Percentiles rank a stretch among this genome's conserved stretches.
Evolutionary conservation across 2,797 vertebrate genomes (phyloP).

Genomic region (Hydrophis major): DNA sequence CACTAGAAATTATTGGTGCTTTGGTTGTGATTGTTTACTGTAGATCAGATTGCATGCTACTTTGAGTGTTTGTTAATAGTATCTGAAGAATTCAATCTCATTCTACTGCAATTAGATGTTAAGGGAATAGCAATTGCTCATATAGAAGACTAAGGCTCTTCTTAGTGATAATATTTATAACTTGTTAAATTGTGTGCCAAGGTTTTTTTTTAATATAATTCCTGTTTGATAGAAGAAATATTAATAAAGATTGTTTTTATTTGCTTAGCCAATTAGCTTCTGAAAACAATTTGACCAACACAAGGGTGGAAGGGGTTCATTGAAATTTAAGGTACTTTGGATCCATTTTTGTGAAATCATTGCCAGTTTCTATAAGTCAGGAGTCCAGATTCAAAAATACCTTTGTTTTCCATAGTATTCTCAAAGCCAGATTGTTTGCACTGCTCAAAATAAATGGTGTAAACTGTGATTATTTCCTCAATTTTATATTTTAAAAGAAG

Average conservation of each 20-base stretch:
- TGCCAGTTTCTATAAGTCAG: neutral
- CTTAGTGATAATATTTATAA: neutral
- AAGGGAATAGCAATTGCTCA: neutral
- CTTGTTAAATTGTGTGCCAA: neutral
- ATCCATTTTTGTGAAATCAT: neutral
- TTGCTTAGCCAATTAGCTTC: neutral
- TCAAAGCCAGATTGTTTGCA: neutral
- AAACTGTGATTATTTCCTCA: neutral
- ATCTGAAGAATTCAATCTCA: neutral
- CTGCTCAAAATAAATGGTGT: neutral
- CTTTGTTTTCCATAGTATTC: neutral
- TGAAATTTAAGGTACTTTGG: neutral
- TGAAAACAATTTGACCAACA: neutral
- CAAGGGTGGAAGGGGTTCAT: no score
- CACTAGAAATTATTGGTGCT: neutral
- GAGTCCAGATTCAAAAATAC: neutral
- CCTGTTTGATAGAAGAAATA: neutral
- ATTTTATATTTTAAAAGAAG: neutral
- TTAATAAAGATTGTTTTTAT: neutral
- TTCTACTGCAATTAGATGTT: neutral
- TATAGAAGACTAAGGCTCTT: neutral
- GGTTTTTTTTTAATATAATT: neutral
- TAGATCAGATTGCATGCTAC: neutral
- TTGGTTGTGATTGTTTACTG: neutral
- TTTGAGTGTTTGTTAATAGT: slow-evolving; percentile 1